Conservation (phyloP, 2,888 invertebrate species). For the Rhamnusium bicolor region DNA sequence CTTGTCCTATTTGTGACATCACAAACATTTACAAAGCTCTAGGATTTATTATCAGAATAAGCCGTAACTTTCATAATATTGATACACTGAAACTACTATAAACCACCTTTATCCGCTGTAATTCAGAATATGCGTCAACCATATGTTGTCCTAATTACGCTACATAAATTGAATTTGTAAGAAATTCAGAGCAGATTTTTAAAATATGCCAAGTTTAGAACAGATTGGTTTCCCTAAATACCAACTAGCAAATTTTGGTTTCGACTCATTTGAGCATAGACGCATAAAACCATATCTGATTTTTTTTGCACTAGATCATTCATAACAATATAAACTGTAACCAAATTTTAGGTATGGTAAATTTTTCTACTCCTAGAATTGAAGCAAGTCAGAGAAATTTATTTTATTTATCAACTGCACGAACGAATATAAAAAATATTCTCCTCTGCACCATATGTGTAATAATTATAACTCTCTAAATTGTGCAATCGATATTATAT, state of each 20-base stretch:
- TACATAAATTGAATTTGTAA: not conserved
- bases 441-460: not conserved
- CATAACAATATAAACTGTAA: not conserved
- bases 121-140: not conserved
- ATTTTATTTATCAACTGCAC: not conserved
- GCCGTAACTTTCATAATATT: not conserved
- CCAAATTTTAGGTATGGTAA: not conserved
- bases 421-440: not conserved
- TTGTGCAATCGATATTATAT: not conserved
- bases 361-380: not conserved
- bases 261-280: not conserved
- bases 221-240: not conserved
- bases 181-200: not conserved
- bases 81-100: not conserved
- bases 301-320: not conserved
- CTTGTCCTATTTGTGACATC: too few relatives aligned
- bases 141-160: too few relatives aligned
- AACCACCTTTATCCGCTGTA: not conserved
- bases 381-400: not conserved
- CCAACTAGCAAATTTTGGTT: not conserved
- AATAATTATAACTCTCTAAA: not conserved
- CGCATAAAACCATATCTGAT: not conserved
- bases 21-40: not conserved
- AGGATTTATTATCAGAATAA: not conserved
- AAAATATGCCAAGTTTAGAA: not conserved